These are phyloP conservation scores for Tragelaphus buxtoni DNA, from an alignment of 2,113 vertebrate species.

Conservation along the genomic window DNA sequence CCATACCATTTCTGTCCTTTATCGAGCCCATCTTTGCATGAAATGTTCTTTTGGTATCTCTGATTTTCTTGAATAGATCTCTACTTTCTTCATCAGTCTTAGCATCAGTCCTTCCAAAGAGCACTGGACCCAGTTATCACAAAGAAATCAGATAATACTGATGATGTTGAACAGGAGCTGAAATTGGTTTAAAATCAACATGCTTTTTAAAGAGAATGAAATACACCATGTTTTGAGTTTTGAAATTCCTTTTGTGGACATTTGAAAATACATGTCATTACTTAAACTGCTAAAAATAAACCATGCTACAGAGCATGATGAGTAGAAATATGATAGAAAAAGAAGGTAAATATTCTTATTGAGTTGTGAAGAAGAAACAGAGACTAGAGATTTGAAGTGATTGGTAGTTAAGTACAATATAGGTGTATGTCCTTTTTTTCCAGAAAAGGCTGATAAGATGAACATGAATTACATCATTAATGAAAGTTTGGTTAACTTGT, in stretches of 20 bases:
- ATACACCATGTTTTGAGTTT: background rate
- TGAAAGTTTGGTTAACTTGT: slow-evolving; percentile 23
- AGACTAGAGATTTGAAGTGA: background rate
- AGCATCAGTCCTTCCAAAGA: no score
- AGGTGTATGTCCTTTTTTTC: background rate
- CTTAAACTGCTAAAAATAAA: background rate
- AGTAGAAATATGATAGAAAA: background rate
- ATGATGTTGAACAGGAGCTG: slow-evolving; percentile 35
- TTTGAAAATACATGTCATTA: background rate
- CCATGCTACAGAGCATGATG: background rate
- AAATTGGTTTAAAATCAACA: background rate
- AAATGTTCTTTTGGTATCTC: no score
- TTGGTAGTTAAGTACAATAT: background rate
- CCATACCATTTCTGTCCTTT: no score
- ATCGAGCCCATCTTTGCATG: no score
- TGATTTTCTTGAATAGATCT: no score
- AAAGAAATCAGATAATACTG: background rate
- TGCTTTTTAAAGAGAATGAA: slow-evolving; percentile 17
- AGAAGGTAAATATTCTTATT: background rate
- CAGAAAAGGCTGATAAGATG: background rate
- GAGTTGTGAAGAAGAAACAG: background rate
- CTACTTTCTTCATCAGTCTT: no score
- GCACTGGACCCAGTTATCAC: background rate
- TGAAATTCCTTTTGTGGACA: slow-evolving; percentile 8
- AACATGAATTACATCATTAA: background rate